Base-by-base conservation (phyloP, 2,888 invertebrate genomes). In the Scaptomyza caliginosa region DNA sequence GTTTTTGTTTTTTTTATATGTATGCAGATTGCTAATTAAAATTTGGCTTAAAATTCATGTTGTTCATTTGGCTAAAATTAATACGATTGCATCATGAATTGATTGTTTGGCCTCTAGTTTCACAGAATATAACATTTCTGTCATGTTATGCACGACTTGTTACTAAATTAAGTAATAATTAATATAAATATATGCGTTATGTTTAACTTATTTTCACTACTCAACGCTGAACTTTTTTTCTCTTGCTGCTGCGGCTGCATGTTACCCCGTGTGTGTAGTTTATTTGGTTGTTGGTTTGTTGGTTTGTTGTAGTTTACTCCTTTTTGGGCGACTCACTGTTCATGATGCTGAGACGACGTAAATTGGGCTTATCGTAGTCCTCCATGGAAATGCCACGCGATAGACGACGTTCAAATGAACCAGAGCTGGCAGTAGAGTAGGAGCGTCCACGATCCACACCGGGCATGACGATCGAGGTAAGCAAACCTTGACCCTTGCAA, bases 401-500 rank as follows among this genome's bases (percentile, higher is more conserved):
- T 32, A 93, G 87, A 58, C 92, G 92, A 16, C 92, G 90, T 43
- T 93, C 93, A 42, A 89, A 90, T 11, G 93, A 92, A 40, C 93
- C 92, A 11, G 93, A 93, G 23, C 93, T 93, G 86, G 93, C 93
- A 17, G 93, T 93, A 8, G 92, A 91, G 66, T 86, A 92, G 60
- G 93, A 94, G 24, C 94, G 93, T 2, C 93, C 93, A 50, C 96
- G 93, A 89, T 96, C 95, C 48, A 96, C 94, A 13, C 96, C 95
- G 0, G 96, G 96, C 91, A 96, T 94, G 1, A 96, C 94, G 38
- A 96, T 94, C 0, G 96, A 96, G 39, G 96, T 96, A 87, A 96
- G 93, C 70, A 95, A 92, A 2, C 97, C 97, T 90, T 96, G 95
- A 1, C 97, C 97, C 91, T 97, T 97, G 92, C 96, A 95, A 93